These are phyloP conservation scores for Spodoptera exigua DNA, from an alignment of 2,888 invertebrate species.

Conservation along the genomic window DNA sequence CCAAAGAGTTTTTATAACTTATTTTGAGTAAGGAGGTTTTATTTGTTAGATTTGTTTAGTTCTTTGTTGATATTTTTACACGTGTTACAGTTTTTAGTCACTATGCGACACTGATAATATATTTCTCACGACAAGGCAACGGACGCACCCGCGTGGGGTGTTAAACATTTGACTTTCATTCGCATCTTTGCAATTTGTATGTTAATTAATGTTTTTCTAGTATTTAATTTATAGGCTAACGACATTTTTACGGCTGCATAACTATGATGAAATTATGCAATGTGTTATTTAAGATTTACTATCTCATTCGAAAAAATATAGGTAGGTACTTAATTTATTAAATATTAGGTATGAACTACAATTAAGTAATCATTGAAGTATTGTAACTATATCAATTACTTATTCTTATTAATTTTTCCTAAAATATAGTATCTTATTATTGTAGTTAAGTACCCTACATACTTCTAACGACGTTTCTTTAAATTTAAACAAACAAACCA, in stretches of 20 bases:
- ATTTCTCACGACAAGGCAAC: slow-evolving; percentile 65
- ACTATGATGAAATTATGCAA: slow-evolving; percentile 31
- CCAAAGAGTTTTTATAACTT: slow-evolving; percentile 7
- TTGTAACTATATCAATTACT: too few species aligned
- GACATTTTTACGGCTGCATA: slow-evolving; percentile 38
- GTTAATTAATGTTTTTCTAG: slow-evolving; percentile 45
- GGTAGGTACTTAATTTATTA: too few species aligned
- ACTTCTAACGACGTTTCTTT: too few species aligned
- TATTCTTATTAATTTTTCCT: too few species aligned
- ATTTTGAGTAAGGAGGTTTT: slow-evolving; percentile 8
- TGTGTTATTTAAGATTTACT: slow-evolving; percentile 1
- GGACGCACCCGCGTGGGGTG: slow-evolving; percentile 67
- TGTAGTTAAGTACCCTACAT: too few species aligned
- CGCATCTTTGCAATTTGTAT: slow-evolving; percentile 42
- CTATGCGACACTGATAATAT: slow-evolving; percentile 72
- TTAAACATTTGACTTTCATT: slow-evolving; percentile 75
- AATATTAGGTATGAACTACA: too few species aligned
- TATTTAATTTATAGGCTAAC: slow-evolving; percentile 57
- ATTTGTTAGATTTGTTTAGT: slow-evolving; percentile 8
- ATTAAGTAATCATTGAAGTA: too few species aligned
- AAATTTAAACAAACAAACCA: too few species aligned
- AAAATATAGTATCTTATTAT: too few species aligned
- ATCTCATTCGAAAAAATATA: background rate
- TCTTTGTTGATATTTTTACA: slow-evolving; percentile 51
- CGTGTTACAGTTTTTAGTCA: slow-evolving; percentile 77